phyloP scores from a whole-genome alignment of 2,888 invertebrate species.

The Agrotis segetum region DNA sequence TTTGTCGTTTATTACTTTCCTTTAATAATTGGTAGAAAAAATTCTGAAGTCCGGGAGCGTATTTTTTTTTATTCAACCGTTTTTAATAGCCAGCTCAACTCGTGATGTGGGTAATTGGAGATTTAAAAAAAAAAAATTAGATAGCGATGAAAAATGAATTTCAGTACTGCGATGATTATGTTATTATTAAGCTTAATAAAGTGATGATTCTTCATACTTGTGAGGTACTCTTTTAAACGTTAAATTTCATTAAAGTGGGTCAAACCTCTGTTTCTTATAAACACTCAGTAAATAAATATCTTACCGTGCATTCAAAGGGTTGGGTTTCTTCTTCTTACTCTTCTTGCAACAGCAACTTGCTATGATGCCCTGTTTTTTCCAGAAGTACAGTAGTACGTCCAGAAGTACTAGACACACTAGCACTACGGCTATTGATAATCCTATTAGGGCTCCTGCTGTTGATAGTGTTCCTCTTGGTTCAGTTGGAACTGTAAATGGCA shows the following conservation, averaged over 20 bases:
- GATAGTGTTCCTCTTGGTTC: constrained; percentile 77
- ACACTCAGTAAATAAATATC: constrained; percentile 17
- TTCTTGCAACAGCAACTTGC: constrained; percentile 92
- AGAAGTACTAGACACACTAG: constrained; percentile 94
- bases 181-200: constrained; percentile 22
- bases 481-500: constrained; percentile 18
- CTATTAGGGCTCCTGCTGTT: constrained; percentile 94
- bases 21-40: constrained; percentile 50
- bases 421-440: constrained; percentile 95
- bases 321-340: constrained; percentile 86
- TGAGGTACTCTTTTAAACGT: constrained; percentile 19
- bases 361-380: constrained; percentile 92
- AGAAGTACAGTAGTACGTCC: constrained; percentile 94
- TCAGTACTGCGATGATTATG: constrained; percentile 15
- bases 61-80: constrained; percentile 31
- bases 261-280: background rate
- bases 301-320: constrained; percentile 84
- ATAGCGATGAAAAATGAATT: constrained; percentile 28
- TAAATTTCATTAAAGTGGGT: background rate
- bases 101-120: constrained; percentile 15
- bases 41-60: constrained; percentile 25
- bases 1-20: constrained; percentile 57
- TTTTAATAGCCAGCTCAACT: constrained; percentile 38
- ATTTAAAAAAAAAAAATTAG: constrained; percentile 21
- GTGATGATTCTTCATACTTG: constrained; percentile 2